A percentile compares a stretch with the other conserved stretches of the same genome.
Evolutionary conservation across 2,888 invertebrate species (phyloP).

Genomic region (Heliconius ismenius): DNA sequence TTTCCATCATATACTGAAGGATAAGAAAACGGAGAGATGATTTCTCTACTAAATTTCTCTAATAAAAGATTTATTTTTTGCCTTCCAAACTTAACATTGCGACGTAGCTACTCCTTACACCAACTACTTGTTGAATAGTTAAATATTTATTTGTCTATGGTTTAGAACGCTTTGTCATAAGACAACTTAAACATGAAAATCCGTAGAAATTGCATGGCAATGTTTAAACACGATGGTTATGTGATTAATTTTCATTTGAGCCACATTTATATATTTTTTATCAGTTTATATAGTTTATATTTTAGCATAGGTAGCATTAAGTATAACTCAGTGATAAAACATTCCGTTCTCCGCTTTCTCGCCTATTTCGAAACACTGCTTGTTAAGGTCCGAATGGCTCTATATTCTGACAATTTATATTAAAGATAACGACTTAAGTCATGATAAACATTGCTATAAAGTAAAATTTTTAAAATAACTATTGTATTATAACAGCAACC

Average conservation of each 20-base stretch:
- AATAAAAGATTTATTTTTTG: background rate
- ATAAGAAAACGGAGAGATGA: too few relatives aligned
- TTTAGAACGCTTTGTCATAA: background rate
- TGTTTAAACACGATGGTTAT: background rate
- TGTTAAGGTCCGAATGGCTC: too few relatives aligned
- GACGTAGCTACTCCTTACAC: background rate
- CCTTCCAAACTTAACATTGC: background rate
- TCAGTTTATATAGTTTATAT: background rate
- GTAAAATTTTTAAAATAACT: too few relatives aligned
- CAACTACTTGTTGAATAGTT: slow-evolving; percentile 1
- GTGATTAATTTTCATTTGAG: background rate
- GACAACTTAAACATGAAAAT: background rate
- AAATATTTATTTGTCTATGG: background rate
- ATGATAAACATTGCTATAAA: too few relatives aligned
- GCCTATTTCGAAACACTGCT: too few relatives aligned
- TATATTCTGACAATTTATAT: too few relatives aligned
- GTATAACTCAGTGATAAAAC: background rate
- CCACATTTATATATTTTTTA: background rate
- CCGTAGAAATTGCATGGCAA: background rate
- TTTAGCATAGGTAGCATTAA: background rate
- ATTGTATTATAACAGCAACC: background rate
- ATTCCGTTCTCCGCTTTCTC: background rate
- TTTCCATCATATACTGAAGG: too few relatives aligned
- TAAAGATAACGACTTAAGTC: too few relatives aligned
- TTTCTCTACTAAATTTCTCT: too few relatives aligned